Percentiles rank a stretch among this genome's conserved stretches.
phyloP scores from a whole-genome alignment of 1,140 invertebrate genomes.

The Scylla paramamosain region DNA sequence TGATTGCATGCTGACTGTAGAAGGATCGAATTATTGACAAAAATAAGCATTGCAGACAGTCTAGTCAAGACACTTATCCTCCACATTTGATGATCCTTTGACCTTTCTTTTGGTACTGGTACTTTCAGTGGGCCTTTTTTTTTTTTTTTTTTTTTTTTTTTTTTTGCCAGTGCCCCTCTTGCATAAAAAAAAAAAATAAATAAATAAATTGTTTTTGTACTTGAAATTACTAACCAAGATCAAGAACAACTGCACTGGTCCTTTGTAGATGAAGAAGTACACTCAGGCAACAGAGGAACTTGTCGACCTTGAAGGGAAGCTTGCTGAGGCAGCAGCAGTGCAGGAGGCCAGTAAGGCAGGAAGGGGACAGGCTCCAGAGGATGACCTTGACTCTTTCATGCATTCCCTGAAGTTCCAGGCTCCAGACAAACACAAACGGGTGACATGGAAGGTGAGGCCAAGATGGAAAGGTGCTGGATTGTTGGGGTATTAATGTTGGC shows the following conservation, averaged over 20 bases:
- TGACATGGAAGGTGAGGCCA: constrained; percentile 81
- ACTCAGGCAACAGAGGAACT: constrained; percentile 84
- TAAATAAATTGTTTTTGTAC: too few species aligned
- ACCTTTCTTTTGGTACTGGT: too few species aligned
- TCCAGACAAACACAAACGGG: constrained; percentile 82
- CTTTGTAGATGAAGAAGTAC: constrained; percentile 86
- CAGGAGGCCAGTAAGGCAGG: constrained; percentile 23
- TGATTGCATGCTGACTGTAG: too few species aligned
- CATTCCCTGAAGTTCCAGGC: constrained; percentile 82
- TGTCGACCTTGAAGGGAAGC: constrained; percentile 82
- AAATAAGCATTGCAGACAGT: too few species aligned
- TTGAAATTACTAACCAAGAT: too few species aligned
- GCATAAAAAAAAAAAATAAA: too few species aligned
- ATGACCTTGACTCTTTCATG: constrained; percentile 89
- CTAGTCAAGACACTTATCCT: too few species aligned
- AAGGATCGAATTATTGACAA: too few species aligned
- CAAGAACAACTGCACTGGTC: constrained; percentile 42
- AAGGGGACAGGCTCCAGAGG: constrained; percentile 81
- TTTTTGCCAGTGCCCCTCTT: too few species aligned
- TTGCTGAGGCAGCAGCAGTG: constrained; percentile 81
- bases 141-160: too few species aligned
- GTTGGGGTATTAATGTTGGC: not conserved
- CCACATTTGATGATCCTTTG: too few species aligned
- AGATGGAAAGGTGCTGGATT: not conserved
- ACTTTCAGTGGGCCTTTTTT: too few species aligned